These are phyloP conservation scores for Sipha flava DNA, from an alignment of 1,140 invertebrate genomes.

Conservation along the genomic window DNA sequence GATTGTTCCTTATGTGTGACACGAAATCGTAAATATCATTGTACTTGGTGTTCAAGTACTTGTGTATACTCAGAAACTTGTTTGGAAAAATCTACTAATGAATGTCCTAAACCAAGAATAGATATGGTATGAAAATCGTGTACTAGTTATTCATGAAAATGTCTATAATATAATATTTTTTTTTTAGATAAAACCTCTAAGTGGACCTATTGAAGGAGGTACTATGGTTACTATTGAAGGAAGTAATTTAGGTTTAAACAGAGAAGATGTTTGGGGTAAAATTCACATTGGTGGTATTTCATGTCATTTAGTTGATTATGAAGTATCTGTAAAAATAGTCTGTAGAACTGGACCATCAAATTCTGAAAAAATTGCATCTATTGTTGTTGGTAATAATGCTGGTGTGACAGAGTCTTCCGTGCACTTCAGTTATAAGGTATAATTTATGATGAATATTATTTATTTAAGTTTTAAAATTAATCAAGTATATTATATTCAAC, in stretches of 20 bases:
- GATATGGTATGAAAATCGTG: slow-evolving; percentile 58
- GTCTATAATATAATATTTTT: neutral
- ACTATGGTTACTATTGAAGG: slow-evolving; percentile 93
- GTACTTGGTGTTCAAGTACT: slow-evolving; percentile 82
- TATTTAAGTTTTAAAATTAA: neutral
- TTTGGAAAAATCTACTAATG: slow-evolving; percentile 57
- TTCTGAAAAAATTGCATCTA: slow-evolving; percentile 64
- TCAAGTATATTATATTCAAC: slow-evolving; percentile 32
- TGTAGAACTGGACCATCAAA: slow-evolving; percentile 71
- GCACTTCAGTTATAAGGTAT: slow-evolving; percentile 74
- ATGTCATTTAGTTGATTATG: slow-evolving; percentile 79
- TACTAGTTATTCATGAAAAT: neutral
- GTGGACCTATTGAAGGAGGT: slow-evolving; percentile 91
- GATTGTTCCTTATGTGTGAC: slow-evolving; percentile 92
- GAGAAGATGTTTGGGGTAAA: slow-evolving; percentile 82
- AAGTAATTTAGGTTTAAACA: slow-evolving; percentile 83
- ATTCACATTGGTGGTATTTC: slow-evolving; percentile 83
- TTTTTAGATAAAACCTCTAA: slow-evolving; percentile 76
- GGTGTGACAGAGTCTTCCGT: slow-evolving; percentile 81
- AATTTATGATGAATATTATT: neutral
- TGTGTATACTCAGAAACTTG: slow-evolving; percentile 81
- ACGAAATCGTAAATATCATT: slow-evolving; percentile 75
- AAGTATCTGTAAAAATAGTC: slow-evolving; percentile 83
- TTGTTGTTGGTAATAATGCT: slow-evolving; percentile 81
- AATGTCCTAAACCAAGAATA: slow-evolving; percentile 86